Base-by-base conservation (phyloP, 2,888 invertebrate genomes). In the Glomeris marginata region DNA sequence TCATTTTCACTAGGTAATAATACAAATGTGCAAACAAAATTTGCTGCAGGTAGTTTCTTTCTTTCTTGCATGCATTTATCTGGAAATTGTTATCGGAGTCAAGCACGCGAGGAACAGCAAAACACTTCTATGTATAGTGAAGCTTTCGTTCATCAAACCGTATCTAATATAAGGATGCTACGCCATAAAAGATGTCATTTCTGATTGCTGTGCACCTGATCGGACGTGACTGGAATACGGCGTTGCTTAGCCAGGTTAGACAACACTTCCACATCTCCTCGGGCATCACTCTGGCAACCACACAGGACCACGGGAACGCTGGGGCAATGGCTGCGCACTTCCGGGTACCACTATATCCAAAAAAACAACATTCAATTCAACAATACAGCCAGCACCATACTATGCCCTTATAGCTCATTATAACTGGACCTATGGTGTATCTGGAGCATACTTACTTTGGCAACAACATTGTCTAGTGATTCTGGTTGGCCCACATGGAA, bases 231-330 rank as follows among this genome's bases (percentile, higher is more conserved):
- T 41, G 75, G 75, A 56, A 73, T 73, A 54, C 71, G 64, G 57
- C 69, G 71, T 33, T 71, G 64, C 60, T 73, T 74, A 50, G 74
- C 73, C 58, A 75, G 68, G 62, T 71, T 69, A 47, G 75, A 70
- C 55, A 76, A 70, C 20, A 73, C 73, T 56, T 77, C 75, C 59
- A 74, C 73, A 61, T 77, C 77, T 45, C 72, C 71, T 45, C 77
- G 66, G n/a, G 77, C 69, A 64, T 79, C 79, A 1, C 75, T 75
- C 60, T 77, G 77, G 65, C 78, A 78, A 41, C 78, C 79, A 56
- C 77, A 77, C 16, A 79, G 70, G 45, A 79, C 71, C n/a, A 78
- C 73, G 1, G 78, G 77, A 38, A 69, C 65, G 1, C 70, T 66
- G 0, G 75, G 75, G 10, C 76, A 77, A 58, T 78, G 77, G 13